Percentiles rank a stretch among this genome's conserved stretches.
phyloP scores from a whole-genome alignment of 2,113 vertebrate genomes.

The Vombatus ursinus region DNA sequence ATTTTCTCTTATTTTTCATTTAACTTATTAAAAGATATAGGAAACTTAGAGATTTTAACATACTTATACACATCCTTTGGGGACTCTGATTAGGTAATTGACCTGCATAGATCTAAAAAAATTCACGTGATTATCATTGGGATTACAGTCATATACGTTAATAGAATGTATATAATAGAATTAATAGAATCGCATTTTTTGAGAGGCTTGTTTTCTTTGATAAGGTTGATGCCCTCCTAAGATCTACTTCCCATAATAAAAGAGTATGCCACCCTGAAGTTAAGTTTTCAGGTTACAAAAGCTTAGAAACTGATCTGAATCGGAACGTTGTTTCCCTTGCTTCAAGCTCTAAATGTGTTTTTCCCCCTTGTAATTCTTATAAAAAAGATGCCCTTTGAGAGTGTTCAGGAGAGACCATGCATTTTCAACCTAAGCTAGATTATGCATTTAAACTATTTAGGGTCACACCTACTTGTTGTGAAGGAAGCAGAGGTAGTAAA shows the following conservation, averaged over 20 bases:
- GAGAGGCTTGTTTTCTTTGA: neutral
- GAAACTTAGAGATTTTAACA: neutral
- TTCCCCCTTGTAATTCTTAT: neutral
- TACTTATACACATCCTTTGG: neutral
- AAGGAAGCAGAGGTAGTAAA: slow-evolving; percentile 3
- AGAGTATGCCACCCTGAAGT: neutral
- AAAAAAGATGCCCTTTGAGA: neutral
- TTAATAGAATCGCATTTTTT: too few relatives aligned
- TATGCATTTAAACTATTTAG: slow-evolving; percentile 29
- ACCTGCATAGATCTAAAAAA: neutral
- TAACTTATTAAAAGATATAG: neutral
- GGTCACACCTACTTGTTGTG: slow-evolving; percentile 11
- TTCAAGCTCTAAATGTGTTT: slow-evolving; percentile 5
- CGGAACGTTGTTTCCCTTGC: neutral
- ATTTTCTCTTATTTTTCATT: neutral
- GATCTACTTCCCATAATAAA: neutral
- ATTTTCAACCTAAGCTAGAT: slow-evolving; percentile 11
- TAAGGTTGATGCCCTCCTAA: neutral
- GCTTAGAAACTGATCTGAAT: neutral
- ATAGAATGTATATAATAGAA: too few relatives aligned
- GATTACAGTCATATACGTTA: neutral
- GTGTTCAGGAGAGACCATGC: neutral
- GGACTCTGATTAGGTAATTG: neutral
- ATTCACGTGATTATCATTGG: neutral
- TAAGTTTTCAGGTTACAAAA: neutral